Conservation (phyloP, 2,888 invertebrate species). For the Cheilosia pagana region DNA sequence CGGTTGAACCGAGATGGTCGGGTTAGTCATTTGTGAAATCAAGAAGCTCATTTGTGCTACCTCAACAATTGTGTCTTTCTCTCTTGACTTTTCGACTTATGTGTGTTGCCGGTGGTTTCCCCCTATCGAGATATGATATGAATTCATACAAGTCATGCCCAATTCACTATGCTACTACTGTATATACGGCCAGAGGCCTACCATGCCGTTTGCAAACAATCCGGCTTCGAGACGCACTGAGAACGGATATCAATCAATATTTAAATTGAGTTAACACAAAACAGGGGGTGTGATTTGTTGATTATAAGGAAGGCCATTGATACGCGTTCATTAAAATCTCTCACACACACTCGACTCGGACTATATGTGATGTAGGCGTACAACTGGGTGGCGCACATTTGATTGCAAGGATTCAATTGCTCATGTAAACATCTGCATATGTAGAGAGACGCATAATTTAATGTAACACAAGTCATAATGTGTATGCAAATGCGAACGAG, state of each 20-base stretch:
- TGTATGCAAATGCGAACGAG: slow-evolving; percentile 59
- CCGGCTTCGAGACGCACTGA: slow-evolving; percentile 23
- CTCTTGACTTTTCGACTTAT: slow-evolving; percentile 68
- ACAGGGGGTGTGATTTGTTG: slow-evolving; percentile 72
- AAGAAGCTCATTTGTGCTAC: slow-evolving; percentile 74
- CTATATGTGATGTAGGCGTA: neutral
- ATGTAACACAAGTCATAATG: slow-evolving; percentile 58
- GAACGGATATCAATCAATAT: slow-evolving; percentile 74
- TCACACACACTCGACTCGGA: slow-evolving; percentile 25
- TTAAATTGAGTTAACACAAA: slow-evolving; percentile 74
- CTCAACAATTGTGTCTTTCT: slow-evolving; percentile 65
- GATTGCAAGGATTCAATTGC: slow-evolving; percentile 41
- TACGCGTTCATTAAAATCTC: slow-evolving; percentile 75
- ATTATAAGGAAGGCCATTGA: slow-evolving; percentile 75
- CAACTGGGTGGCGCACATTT: slow-evolving; percentile 7
- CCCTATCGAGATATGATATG: slow-evolving; percentile 66
- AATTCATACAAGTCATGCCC: slow-evolving; percentile 67
- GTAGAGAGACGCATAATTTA: neutral
- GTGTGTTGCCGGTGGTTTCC: slow-evolving; percentile 60
- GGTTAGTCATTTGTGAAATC: slow-evolving; percentile 72
- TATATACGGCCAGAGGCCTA: neutral
- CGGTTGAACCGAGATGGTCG: slow-evolving; percentile 61
- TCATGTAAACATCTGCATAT: slow-evolving; percentile 13
- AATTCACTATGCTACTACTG: neutral
- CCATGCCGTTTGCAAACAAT: slow-evolving; percentile 30